Evolutionary conservation across 2,113 vertebrate genomes (phyloP), one percentile per base, ranked within the genome.

Genomic region (Mesitornis unicolor): DNA sequence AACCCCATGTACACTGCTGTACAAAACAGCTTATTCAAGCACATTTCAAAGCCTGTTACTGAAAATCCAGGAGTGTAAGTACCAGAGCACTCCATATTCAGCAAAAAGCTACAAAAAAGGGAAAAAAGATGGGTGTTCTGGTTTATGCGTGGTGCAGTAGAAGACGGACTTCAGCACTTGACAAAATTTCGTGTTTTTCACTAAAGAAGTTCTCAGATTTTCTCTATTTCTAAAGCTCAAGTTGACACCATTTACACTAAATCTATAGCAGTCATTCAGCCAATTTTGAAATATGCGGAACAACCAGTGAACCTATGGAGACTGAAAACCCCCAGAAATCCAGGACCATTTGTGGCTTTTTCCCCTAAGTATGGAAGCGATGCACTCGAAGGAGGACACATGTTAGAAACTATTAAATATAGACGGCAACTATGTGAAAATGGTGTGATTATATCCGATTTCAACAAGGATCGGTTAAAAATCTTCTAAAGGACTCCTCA

Each of bases 381-480:
- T 2, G 45, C 79, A 79, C 61, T 79, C 9, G 10, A 77, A 67
- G 70, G 75, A 88, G 54, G 65, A 88, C 88, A 59, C 47, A 13
- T 5, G n/a, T 68, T 45, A 84, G 36, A 38, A 91, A 69, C 45
- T 64, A 84, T 87, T 74, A 91, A 92, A 86, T 73, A 90, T 77
- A 93, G 85, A 86, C 2, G 4, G 35, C 40, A 90, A 84, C 54
- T 42, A 77, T 9, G 25, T 61, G 85, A 87, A 59, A 95, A 82
- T 59, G 51, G 25, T 31, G 43, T 48, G 82, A 53, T n/a, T 42
- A 5, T 63, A 84, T 68, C 53, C 40, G 73, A 86, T 36, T 95
- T 75, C 64, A 91, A 50, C 21, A 64, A n/a, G 57, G 28, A 94
- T 48, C 76, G 59, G 29, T 64, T 56, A 22, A 79, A 89, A 91